These are phyloP conservation scores for Benitochromis conjunctus DNA, from an alignment of 2,113 vertebrate species.

Conservation along the genomic window DNA sequence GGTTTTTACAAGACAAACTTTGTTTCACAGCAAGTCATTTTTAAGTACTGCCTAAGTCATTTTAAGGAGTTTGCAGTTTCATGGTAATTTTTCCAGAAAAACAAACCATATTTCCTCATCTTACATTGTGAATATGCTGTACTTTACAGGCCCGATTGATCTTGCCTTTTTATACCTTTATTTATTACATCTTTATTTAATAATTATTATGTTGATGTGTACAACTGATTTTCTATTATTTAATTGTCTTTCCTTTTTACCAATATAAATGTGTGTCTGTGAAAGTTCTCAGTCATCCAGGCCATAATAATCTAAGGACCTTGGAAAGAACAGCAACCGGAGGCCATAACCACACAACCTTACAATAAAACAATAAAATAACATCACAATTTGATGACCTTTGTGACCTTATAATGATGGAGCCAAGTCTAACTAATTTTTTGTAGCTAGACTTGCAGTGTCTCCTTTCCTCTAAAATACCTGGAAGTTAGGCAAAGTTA, in stretches of 20 bases:
- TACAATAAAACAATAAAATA: not conserved
- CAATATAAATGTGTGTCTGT: not conserved
- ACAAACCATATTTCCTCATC: not conserved
- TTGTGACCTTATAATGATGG: not conserved
- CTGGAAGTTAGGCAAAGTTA: not conserved
- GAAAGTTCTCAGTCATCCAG: not conserved
- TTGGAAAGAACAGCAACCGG: not conserved
- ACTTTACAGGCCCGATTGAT: not conserved
- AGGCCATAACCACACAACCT: not conserved
- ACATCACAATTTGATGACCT: not conserved
- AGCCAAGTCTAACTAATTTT: not conserved
- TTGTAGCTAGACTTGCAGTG: not conserved
- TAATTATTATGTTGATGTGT: not conserved
- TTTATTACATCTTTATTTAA: not conserved
- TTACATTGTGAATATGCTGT: not conserved
- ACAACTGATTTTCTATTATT: not conserved
- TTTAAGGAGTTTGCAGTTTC: not conserved
- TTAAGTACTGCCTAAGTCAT: not conserved
- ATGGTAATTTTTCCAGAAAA: not conserved
- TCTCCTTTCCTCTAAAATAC: not conserved
- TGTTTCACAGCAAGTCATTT: not conserved
- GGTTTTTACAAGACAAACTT: not conserved
- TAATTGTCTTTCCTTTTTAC: not conserved
- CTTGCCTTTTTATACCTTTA: not conserved
- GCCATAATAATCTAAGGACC: no score